Percentiles rank a stretch among this genome's conserved stretches.
Evolutionary conservation across 2,113 vertebrate species (phyloP).

Genomic region (Rhombomys opimus): DNA sequence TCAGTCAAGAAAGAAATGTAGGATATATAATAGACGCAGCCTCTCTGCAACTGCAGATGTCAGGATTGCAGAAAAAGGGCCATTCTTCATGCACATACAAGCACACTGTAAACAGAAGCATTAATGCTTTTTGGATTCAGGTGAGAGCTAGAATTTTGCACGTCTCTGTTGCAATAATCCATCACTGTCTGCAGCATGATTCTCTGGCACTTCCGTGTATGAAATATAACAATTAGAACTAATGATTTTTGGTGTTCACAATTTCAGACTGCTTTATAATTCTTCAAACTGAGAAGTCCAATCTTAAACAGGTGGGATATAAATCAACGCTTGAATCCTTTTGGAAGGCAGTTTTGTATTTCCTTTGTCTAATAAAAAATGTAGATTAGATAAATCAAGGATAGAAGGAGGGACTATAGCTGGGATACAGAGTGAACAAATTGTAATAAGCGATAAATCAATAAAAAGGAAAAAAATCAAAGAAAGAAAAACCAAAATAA

Average conservation of each 20-base stretch:
- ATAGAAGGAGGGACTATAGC: not conserved
- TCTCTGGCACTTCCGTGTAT: not conserved
- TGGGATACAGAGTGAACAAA: too few relatives aligned
- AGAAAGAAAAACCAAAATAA: too few relatives aligned
- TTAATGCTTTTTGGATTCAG: constrained; percentile 11
- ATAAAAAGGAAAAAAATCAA: too few relatives aligned
- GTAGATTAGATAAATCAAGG: not conserved
- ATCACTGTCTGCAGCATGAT: not conserved
- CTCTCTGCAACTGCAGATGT: not conserved
- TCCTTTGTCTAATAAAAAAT: not conserved
- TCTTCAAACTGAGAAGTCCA: constrained; percentile 20
- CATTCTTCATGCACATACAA: constrained; percentile 48
- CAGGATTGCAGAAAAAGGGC: not conserved
- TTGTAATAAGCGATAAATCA: too few relatives aligned
- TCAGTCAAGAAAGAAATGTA: constrained; percentile 61
- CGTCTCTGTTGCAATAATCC: not conserved
- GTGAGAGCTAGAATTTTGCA: constrained; percentile 7
- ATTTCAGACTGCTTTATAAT: not conserved
- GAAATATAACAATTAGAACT: constrained; percentile 43
- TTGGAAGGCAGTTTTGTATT: not conserved
- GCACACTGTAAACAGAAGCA: constrained; percentile 7
- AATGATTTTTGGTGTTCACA: constrained; percentile 22
- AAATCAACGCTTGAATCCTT: not conserved
- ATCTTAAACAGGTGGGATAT: not conserved
- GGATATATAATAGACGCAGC: constrained; percentile 40